Evolutionary conservation across 2,113 vertebrate species (phyloP).

Genomic region (Mesembrinibis cayennensis): DNA sequence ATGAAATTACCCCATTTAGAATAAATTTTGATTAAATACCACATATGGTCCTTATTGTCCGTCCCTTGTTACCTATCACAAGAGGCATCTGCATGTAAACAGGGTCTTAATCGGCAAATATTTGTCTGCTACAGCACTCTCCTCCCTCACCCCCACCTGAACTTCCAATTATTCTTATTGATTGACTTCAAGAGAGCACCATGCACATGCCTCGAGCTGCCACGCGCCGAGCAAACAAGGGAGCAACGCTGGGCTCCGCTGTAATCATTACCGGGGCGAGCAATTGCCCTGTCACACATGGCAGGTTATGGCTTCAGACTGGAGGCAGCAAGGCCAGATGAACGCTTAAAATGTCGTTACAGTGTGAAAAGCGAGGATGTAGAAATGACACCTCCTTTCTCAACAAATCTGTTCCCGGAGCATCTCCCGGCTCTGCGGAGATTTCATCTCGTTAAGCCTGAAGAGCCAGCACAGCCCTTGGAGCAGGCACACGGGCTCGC

Average conservation of each 20-base stretch:
- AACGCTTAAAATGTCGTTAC: slow-evolving; percentile 19
- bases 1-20: background rate
- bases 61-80: background rate
- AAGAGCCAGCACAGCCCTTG: background rate
- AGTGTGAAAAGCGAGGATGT: slow-evolving; percentile 13
- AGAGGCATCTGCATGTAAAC: slow-evolving; percentile 14
- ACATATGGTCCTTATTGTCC: background rate
- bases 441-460: slow-evolving; percentile 10
- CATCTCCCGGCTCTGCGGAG: slow-evolving; percentile 26
- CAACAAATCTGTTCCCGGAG: slow-evolving; percentile 9
- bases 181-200: slow-evolving; percentile 40
- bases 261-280: background rate
- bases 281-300: slow-evolving; percentile 40
- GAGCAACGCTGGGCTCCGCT: background rate
- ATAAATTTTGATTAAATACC: slow-evolving; percentile 42
- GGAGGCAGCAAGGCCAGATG: slow-evolving; percentile 49
- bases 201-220: background rate
- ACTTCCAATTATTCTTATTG: slow-evolving; percentile 43
- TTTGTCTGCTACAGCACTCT: slow-evolving; percentile 12
- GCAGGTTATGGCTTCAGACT: slow-evolving; percentile 30
- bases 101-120: slow-evolving; percentile 3
- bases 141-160: background rate
- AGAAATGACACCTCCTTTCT: slow-evolving; percentile 31
- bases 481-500: background rate
- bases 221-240: background rate